Conservation (phyloP, 2,113 vertebrate species). For the Pteronura brasiliensis region DNA sequence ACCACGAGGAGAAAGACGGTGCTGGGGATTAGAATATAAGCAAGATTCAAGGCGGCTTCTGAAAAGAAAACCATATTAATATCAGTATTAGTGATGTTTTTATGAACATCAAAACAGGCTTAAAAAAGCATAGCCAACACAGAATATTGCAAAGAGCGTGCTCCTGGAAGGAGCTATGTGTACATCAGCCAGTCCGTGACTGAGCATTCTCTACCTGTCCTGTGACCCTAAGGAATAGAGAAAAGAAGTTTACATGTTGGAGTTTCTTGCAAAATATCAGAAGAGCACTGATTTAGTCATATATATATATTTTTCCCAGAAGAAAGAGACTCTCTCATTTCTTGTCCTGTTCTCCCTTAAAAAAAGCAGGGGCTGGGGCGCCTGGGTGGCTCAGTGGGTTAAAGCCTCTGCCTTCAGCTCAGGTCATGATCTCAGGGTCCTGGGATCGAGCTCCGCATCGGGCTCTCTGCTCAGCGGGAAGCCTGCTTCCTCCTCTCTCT, state of each 20-base stretch:
- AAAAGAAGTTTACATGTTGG: neutral
- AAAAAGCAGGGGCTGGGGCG: neutral
- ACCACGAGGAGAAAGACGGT: conserved; percentile 85
- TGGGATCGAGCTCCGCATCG: too few relatives aligned
- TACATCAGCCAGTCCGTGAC: neutral
- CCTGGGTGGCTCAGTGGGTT: too few relatives aligned
- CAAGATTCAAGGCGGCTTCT: conserved; percentile 82
- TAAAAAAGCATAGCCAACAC: neutral
- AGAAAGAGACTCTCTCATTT: neutral
- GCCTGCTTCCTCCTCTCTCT: too few relatives aligned
- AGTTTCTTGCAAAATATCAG: neutral
- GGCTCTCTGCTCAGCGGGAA: too few relatives aligned
- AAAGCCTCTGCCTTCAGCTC: too few relatives aligned
- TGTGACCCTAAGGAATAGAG: neutral
- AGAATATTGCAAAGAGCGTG: neutral
- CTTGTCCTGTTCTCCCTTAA: neutral
- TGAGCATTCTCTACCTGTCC: neutral
- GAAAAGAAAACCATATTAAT: conserved; percentile 29
- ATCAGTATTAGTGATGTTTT: neutral
- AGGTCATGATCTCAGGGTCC: too few relatives aligned
- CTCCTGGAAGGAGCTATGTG: neutral
- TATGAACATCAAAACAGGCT: neutral
- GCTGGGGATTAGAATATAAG: conserved; percentile 89
- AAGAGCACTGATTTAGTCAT: neutral
- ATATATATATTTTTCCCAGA: neutral